Base-by-base conservation (phyloP, 2,797 vertebrate species). In the Mycteria americana region DNA sequence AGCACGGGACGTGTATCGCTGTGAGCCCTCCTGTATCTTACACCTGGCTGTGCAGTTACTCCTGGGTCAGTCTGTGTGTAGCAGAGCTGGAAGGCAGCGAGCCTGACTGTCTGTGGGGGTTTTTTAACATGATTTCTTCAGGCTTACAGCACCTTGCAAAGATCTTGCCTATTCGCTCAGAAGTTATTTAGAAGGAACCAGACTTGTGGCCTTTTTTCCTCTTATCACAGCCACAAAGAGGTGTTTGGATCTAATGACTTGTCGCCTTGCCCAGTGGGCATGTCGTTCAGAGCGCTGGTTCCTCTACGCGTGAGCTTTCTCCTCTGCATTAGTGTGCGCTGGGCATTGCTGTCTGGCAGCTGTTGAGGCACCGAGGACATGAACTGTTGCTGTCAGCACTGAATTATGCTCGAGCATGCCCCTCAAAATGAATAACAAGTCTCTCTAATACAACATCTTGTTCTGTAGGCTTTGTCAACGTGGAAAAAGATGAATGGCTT, bases 231-330 rank as follows among this genome's bases (percentile, higher is more conserved):
- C 70, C 35, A 13, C 28, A 22, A 18, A 14, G 77, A 48, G 83
- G 73, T 28, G 39, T 57, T 87, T 64, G 45, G 33, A 30, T 30
- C 25, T 46, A 25, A 31, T n/a, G 69, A 27, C 16, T 8, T 46
- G 43, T 41, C n/a, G 6, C 19, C 19, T 56, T 60, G 85, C 17
- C 60, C 3, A 1, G 9, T 13, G 21, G 60, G 11, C 33, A 24
- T 0, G 4, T 39, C 1, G 0, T 16, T 33, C 18, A 5, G 25
- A 35, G 39, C 2, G 0, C 18, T 4, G 5, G 4, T 33, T 92
- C 33, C 35, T 39, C 25, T 14, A 3, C 2, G 0, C 0, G 0
- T 4, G 45, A 69, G 35, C 54, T 59, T 68, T 53, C 60, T 39
- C 35, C 33, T 39, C 41, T 3, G 31, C 6, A 0, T 15, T 23